These are phyloP conservation scores for Ranitomeya variabilis DNA, from an alignment of 2,113 vertebrate genomes.

Conservation along the genomic window DNA sequence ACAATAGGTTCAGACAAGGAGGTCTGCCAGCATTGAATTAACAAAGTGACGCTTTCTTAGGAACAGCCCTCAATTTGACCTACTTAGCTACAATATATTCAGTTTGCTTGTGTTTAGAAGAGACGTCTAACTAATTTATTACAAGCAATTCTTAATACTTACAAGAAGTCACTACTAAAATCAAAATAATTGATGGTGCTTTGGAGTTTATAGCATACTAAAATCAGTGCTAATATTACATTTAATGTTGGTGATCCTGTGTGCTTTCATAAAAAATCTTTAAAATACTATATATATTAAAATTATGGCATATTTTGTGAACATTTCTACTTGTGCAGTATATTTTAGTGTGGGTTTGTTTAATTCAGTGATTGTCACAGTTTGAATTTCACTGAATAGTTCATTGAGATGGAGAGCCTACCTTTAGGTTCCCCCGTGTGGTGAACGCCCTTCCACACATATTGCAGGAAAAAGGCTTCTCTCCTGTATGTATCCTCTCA, in stretches of 20 bases:
- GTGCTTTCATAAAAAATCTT: background rate
- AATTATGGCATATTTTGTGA: background rate
- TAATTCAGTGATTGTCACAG: conserved; percentile 21
- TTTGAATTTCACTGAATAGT: conserved; percentile 28
- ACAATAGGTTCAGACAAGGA: background rate
- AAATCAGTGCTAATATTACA: background rate
- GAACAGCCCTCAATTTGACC: background rate
- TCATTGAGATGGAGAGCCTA: conserved; percentile 49
- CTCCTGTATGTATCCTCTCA: conserved; percentile 59
- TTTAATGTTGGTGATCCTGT: background rate
- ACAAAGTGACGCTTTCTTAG: background rate
- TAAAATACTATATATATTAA: background rate
- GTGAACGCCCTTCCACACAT: conserved; percentile 59
- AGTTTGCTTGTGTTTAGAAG: background rate
- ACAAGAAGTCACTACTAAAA: background rate
- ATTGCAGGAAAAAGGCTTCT: conserved; percentile 58
- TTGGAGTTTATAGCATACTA: background rate
- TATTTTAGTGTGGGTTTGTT: background rate
- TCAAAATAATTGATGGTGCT: background rate
- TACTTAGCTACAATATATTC: background rate
- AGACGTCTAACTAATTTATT: background rate
- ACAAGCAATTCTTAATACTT: background rate
- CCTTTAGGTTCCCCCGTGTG: conserved; percentile 59
- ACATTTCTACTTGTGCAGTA: background rate
- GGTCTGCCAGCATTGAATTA: background rate